Evolutionary conservation across 2,797 vertebrate genomes (phyloP), one percentile per base, ranked within the genome.

Genomic region (Acropternis orthonyx): DNA sequence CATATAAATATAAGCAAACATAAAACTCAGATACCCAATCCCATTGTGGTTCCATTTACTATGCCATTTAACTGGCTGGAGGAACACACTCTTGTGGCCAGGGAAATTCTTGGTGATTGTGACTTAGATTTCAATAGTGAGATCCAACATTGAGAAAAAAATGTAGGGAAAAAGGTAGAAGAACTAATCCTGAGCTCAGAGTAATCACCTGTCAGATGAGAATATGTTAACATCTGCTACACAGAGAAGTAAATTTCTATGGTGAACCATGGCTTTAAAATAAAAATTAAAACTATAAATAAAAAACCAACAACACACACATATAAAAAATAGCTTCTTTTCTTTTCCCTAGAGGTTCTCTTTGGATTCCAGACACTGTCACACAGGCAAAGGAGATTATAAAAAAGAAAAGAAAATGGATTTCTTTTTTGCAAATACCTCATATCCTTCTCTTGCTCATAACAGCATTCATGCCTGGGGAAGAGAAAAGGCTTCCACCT

Each of bases 121-220:
- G 22, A 66, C 51, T n/a, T 80, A 32, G 12, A 48, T 27, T 74
- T 73, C 55, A 66, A 28, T 2, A 22, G 37, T 13, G 4, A 28
- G 56, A 85, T 4, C 10, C 34, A 83, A 83, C 12, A 71, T 34
- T 62, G 28, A 67, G 32, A 34, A 36, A 37, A 80, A 65, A 83
- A 61, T 0, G 0, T 12, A 58, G 28, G 13, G 37, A 66, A 52
- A 65, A 65, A 73, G 16, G 1, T 0, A 52, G 43, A 72, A 66
- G 22, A 92, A 79, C 23, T 61, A 74, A 87, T 39, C 17, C 48
- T 23, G 32, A 76, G 19, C 16, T 80, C 48, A 24, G 19, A 67
- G 7, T 16, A 49, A 85, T 54, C 20, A 58, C 18, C 34, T 49
- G 5, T 27, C 82, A 78, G 7, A 54, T 49, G 3, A 74, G 3